Conservation (phyloP, 53 echinoderm and acorn worm species). For the Echinometra lucunter region DNA sequence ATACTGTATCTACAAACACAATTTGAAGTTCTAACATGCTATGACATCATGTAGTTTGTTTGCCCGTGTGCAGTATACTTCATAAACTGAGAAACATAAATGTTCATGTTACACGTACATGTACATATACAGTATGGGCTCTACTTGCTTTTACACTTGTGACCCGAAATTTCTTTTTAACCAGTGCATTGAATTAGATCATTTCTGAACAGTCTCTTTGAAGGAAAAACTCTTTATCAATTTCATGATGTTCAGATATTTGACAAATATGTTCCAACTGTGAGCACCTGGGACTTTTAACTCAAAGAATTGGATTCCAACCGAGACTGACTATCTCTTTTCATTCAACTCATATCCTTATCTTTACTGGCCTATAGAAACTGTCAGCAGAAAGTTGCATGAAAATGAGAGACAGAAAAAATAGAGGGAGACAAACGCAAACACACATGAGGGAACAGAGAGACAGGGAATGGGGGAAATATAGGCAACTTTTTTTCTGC, state of each 20-base stretch:
- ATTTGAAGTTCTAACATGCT: too few relatives aligned
- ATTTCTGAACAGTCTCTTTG: background rate
- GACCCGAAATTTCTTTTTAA: too few relatives aligned
- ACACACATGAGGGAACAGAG: background rate
- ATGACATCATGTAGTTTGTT: too few relatives aligned
- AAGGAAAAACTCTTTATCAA: background rate
- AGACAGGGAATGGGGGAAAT: background rate
- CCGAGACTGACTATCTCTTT: background rate
- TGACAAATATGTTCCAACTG: background rate
- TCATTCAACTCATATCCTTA: background rate
- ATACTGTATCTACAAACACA: too few relatives aligned
- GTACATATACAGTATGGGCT: too few relatives aligned
- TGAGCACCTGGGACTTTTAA: background rate
- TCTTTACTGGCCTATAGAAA: background rate
- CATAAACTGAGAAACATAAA: too few relatives aligned
- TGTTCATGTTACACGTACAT: too few relatives aligned
- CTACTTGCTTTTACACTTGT: too few relatives aligned
- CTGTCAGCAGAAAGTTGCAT: background rate
- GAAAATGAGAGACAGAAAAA: background rate
- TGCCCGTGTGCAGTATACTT: too few relatives aligned
- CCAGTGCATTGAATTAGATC: background rate
- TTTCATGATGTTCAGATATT: constrained; percentile 11
- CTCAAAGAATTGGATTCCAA: background rate
- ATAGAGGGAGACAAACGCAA: constrained; percentile 10
- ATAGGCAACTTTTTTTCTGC: background rate